Evolutionary conservation across 2,113 vertebrate genomes (phyloP), one percentile per base, ranked within the genome.

Genomic region (Serilophus lunatus): DNA sequence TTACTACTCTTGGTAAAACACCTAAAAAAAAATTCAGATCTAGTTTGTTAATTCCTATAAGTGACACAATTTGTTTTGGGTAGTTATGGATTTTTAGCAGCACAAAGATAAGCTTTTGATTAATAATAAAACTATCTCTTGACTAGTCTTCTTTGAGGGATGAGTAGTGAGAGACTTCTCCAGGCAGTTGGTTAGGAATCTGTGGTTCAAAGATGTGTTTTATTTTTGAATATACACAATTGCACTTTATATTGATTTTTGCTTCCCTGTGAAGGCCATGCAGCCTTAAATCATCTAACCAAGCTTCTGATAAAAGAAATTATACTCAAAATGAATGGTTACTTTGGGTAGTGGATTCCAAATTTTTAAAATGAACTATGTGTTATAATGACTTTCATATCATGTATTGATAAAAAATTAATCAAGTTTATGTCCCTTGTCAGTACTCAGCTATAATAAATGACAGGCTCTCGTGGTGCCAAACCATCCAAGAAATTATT

Each of bases 401-500:
- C 47, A 61, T 64, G 9, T 90, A 94, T 97, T 92, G 82, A 92
- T 95, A 90, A 80, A 91, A 96, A 96, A 94, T 95, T 94, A 96
- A 95, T 96, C 94, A 95, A 93, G 61, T 96, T 95, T 95, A 95
- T 95, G 74, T 84, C 91, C 93, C 65, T 77, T 88, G 74, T 94
- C 93, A 96, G 71, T 94, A 68, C 45, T 86, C 68, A 66, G 79
- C 57, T 72, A 65, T 84, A 95, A 96, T 87, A 93, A 96, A 97
- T 95, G 94, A 96, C 85, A 94, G 70, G 71, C 60, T 95, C 90
- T 95, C 60, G 7, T 95, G 88, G 86, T 96, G 71, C 76, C 95
- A 97, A 97, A 94, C 50, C 92, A 93, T 97, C 91, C 94, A 97
- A 93, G 72, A 95, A 97, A 97, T 96, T 93, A 96, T 97, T 96